Percentiles rank a stretch among this genome's conserved stretches.
These are phyloP conservation scores for Oscheius myriophilus DNA, from an alignment of 2,888 invertebrate genomes.

Conservation along the genomic window DNA sequence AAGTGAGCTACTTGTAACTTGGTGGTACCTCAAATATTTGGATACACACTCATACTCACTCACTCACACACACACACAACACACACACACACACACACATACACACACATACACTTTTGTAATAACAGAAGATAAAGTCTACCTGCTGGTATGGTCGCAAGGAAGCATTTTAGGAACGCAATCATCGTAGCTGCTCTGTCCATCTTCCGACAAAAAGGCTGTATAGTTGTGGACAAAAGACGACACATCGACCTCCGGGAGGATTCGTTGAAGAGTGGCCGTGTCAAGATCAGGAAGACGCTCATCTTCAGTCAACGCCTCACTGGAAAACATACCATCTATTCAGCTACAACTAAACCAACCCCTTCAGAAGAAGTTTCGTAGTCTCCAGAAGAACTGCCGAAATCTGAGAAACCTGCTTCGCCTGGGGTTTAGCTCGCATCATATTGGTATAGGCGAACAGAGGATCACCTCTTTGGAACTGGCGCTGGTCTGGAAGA, in stretches of 20 bases:
- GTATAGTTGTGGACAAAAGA: slow-evolving; percentile 68
- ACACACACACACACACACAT: too few species aligned
- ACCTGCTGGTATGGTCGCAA: slow-evolving; percentile 69
- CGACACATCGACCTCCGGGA: slow-evolving; percentile 59
- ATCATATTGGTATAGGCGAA: slow-evolving; percentile 65
- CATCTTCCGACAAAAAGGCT: slow-evolving; percentile 65
- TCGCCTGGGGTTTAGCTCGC: slow-evolving; percentile 62
- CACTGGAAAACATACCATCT: slow-evolving; percentile 41
- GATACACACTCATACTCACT: too few species aligned
- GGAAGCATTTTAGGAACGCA: slow-evolving; percentile 69
- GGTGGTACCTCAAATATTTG: background rate
- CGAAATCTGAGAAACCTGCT: slow-evolving; percentile 62
- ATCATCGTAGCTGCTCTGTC: slow-evolving; percentile 45
- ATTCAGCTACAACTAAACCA: slow-evolving; percentile 3
- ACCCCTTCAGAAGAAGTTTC: slow-evolving; percentile 64
- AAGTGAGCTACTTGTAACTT: too few species aligned
- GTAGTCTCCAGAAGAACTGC: slow-evolving; percentile 67
- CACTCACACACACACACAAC: too few species aligned
- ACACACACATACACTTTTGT: too few species aligned
- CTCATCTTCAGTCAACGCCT: slow-evolving; percentile 59
- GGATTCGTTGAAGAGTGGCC: slow-evolving; percentile 61
- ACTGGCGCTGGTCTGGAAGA: slow-evolving; percentile 60
- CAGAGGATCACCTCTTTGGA: slow-evolving; percentile 64
- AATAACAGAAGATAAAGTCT: background rate
- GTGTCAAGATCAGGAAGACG: slow-evolving; percentile 64